Percentiles rank a stretch among this genome's conserved stretches.
Evolutionary conservation across 1,140 invertebrate genomes (phyloP).

Genomic region (Schlechtendalia chinensis): DNA sequence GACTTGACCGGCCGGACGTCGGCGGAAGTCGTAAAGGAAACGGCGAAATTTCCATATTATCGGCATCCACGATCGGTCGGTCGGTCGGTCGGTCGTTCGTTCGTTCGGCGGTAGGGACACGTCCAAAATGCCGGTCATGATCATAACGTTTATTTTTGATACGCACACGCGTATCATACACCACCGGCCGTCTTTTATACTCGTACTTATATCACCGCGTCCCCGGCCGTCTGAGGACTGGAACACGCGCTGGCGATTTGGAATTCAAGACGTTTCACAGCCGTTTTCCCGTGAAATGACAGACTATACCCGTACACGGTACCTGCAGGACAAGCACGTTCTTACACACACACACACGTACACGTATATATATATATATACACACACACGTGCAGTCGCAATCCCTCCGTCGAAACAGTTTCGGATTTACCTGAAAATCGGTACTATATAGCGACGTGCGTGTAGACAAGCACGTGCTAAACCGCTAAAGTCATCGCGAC

Average conservation of each 20-base stretch:
- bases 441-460: background rate
- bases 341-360: background rate
- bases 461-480: background rate
- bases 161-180: background rate
- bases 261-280: conserved; percentile 34
- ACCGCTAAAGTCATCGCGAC: background rate
- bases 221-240: background rate
- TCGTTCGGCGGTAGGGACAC: conserved; percentile 2
- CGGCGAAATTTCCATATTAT: conserved; percentile 50
- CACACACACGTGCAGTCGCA: background rate
- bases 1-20: conserved; percentile 14
- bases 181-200: background rate
- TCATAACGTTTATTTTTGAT: conserved; percentile 43
- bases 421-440: conserved; percentile 33
- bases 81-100: conserved; percentile 18
- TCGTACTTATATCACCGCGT: too few species aligned
- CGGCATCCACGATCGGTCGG: conserved; percentile 38
- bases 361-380: background rate
- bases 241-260: background rate
- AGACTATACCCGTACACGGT: background rate
- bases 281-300: conserved; percentile 19
- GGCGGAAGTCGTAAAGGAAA: conserved; percentile 50
- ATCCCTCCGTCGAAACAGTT: background rate
- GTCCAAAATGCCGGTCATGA: conserved; percentile 48
- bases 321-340: too few species aligned